Conservation (phyloP, 2,797 vertebrate species). For the Acrossocheilus wenchowensis region DNA sequence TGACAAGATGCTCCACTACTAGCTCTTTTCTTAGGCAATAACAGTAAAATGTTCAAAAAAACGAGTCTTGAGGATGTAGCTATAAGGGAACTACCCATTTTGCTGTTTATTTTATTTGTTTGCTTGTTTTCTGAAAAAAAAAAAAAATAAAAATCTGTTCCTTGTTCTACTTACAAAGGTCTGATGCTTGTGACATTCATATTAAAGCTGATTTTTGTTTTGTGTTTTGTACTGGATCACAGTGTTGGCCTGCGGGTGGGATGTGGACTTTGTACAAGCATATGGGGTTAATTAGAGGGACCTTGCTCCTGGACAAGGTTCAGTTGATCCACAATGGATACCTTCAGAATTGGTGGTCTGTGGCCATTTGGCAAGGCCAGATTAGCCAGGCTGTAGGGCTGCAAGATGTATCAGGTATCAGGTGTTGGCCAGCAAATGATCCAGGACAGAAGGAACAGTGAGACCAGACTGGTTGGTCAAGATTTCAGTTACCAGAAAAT, state of each 20-base stretch:
- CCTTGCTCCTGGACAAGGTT: constrained; percentile 75
- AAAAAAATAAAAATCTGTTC: background rate
- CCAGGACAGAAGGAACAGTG: constrained; percentile 73
- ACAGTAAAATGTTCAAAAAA: background rate
- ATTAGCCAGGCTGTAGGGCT: constrained; percentile 71
- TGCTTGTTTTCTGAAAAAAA: constrained; percentile 55
- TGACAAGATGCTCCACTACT: background rate
- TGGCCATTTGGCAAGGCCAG: constrained; percentile 79
- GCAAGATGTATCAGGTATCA: constrained; percentile 76
- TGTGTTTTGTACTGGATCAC: background rate
- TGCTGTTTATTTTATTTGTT: constrained; percentile 51
- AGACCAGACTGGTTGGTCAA: constrained; percentile 68
- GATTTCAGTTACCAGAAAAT: constrained; percentile 54
- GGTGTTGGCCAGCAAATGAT: constrained; percentile 81
- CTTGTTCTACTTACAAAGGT: constrained; percentile 64
- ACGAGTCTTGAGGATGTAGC: background rate
- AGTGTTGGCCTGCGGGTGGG: constrained; percentile 61
- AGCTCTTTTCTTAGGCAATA: background rate
- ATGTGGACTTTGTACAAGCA: constrained; percentile 75
- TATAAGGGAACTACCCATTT: background rate
- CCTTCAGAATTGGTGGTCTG: constrained; percentile 78
- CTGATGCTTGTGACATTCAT: constrained; percentile 2
- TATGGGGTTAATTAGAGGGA: constrained; percentile 80
- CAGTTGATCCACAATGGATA: constrained; percentile 76
- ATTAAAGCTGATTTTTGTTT: background rate